phyloP scores from a whole-genome alignment of 2,113 vertebrate genomes.

The Ivindomyrus marchei region DNA sequence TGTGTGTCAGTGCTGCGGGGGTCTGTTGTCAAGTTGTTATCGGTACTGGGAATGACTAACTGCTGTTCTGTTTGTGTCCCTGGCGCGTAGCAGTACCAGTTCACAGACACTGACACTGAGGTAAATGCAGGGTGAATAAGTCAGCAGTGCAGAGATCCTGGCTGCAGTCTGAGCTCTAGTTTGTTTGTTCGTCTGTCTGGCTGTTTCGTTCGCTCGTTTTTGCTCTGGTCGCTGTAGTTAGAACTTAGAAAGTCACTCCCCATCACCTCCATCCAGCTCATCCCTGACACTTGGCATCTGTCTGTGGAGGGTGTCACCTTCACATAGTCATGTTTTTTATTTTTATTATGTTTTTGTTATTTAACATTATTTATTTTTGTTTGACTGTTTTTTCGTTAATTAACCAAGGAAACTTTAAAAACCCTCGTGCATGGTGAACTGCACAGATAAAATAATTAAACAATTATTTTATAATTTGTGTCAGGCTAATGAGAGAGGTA shows the following conservation, averaged over 20 bases:
- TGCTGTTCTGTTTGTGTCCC: slow-evolving; percentile 71
- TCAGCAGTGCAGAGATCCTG: slow-evolving; percentile 54
- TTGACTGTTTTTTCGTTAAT: not conserved
- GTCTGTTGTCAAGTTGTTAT: not conserved
- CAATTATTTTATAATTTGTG: not conserved
- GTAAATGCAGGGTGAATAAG: slow-evolving; percentile 72
- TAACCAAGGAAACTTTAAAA: not conserved
- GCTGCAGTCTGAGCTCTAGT: slow-evolving; percentile 58
- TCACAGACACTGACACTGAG: slow-evolving; percentile 89
- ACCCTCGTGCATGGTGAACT: not conserved
- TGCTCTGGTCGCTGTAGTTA: slow-evolving; percentile 59
- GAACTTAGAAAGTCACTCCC: slow-evolving; percentile 37
- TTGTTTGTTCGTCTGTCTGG: slow-evolving; percentile 44
- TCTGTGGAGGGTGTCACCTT: not conserved
- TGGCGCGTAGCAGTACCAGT: slow-evolving; percentile 93
- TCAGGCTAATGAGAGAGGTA: not conserved
- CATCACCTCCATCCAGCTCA: slow-evolving; percentile 48
- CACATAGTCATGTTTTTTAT: not conserved
- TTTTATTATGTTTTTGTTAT: not conserved
- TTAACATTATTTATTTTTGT: not conserved
- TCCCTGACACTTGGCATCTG: slow-evolving; percentile 10
- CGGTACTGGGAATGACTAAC: slow-evolving; percentile 57
- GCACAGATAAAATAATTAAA: not conserved
- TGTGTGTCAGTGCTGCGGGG: not conserved
- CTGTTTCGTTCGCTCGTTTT: slow-evolving; percentile 46